These are phyloP conservation scores for Xanthorhoe spadicearia DNA, from an alignment of 2,888 invertebrate genomes.

Conservation along the genomic window DNA sequence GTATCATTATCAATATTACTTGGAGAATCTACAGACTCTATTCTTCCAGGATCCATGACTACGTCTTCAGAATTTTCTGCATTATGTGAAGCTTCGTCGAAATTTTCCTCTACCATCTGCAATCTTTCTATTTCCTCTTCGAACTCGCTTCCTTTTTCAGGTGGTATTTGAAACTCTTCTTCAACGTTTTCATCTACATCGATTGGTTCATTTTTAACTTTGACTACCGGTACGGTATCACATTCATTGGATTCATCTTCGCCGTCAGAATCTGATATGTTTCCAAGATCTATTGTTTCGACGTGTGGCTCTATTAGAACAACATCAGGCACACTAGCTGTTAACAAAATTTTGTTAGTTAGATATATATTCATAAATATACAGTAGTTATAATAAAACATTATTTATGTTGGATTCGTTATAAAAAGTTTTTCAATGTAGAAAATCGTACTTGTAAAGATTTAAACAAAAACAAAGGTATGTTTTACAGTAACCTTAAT, in stretches of 20 bases:
- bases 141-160: constrained; percentile 29
- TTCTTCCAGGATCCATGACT: constrained; percentile 16
- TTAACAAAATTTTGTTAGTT: constrained; percentile 33
- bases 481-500: no score
- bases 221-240: constrained; percentile 19
- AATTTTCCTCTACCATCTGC: constrained; percentile 30
- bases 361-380: no score
- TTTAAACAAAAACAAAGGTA: no score
- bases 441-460: no score
- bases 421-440: no score
- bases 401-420: no score
- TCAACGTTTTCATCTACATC: constrained; percentile 25
- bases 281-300: constrained; percentile 66
- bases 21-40: not conserved
- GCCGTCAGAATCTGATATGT: constrained; percentile 55
- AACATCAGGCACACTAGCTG: constrained; percentile 61
- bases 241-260: constrained; percentile 16
- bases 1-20: constrained; percentile 14
- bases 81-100: constrained; percentile 2
- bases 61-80: constrained; percentile 1
- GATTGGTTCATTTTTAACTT: constrained; percentile 48
- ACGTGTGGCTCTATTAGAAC: constrained; percentile 64
- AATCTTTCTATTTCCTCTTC: constrained; percentile 38
- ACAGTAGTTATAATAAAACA: no score
- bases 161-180: constrained; percentile 25